These are phyloP conservation scores for Chascanopsetta lugubris DNA, from an alignment of 2,113 vertebrate genomes.

Conservation along the genomic window DNA sequence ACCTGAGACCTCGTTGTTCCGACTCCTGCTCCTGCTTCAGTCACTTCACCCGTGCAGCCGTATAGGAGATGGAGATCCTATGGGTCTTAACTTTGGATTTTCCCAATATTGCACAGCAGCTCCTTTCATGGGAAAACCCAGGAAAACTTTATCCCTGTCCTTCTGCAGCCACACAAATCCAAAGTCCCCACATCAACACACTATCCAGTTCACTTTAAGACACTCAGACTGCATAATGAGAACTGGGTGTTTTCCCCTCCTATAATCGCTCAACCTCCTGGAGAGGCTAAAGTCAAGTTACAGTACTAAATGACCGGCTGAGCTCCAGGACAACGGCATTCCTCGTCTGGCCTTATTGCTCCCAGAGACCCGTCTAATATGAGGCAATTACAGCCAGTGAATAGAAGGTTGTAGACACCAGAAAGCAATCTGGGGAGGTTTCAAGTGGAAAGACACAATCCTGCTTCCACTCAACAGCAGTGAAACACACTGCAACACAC, in stretches of 20 bases:
- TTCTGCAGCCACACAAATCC: conserved; percentile 21
- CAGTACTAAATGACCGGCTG: conserved; percentile 47
- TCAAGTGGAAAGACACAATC: conserved; percentile 14
- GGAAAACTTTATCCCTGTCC: conserved; percentile 5
- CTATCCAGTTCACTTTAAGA: conserved; percentile 39
- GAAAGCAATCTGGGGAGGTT: conserved; percentile 13
- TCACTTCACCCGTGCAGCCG: not conserved
- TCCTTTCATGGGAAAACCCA: conserved; percentile 20
- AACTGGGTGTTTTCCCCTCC: conserved; percentile 34
- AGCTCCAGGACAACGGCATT: conserved; percentile 48
- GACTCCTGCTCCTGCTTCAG: not conserved
- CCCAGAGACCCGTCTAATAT: conserved; percentile 20
- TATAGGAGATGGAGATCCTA: not conserved
- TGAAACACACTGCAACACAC: not conserved
- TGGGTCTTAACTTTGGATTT: not conserved
- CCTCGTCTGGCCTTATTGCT: conserved; percentile 40
- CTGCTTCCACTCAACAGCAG: not conserved
- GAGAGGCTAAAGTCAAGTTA: conserved; percentile 50
- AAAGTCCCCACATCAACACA: conserved; percentile 37
- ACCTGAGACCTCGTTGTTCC: conserved; percentile 3
- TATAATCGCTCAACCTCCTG: conserved; percentile 42
- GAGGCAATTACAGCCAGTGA: conserved; percentile 45
- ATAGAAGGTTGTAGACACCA: conserved; percentile 19
- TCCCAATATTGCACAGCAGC: not conserved
- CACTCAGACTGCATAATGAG: conserved; percentile 18